Evolutionary conservation across 2,888 invertebrate genomes (phyloP).

Genomic region (Cerceris ruficornis): DNA sequence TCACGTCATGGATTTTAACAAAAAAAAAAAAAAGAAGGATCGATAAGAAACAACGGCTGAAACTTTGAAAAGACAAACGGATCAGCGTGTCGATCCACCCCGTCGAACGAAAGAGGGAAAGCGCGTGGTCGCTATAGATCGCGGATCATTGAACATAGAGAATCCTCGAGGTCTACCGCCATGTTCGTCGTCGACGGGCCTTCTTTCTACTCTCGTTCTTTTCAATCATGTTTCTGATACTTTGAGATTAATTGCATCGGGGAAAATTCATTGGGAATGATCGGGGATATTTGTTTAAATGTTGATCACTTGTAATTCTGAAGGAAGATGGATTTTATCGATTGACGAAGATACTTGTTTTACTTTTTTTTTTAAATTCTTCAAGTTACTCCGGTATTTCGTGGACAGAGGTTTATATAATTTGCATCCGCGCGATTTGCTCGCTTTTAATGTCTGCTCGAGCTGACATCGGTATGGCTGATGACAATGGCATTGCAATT

Average conservation of each 20-base stretch:
- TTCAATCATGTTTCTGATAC: neutral
- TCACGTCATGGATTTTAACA: conserved; percentile 81
- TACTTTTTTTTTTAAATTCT: too few relatives aligned
- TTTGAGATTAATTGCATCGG: too few relatives aligned
- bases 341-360: too few relatives aligned
- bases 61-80: conserved; percentile 29
- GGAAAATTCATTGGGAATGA: too few relatives aligned
- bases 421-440: too few relatives aligned
- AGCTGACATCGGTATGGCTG: conserved; percentile 41
- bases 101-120: neutral
- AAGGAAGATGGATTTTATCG: too few relatives aligned
- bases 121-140: neutral
- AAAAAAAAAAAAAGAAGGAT: conserved; percentile 46
- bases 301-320: too few relatives aligned
- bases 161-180: conserved; percentile 38
- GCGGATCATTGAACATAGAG: conserved; percentile 12
- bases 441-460: too few relatives aligned
- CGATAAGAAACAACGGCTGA: neutral
- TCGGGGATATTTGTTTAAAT: too few relatives aligned
- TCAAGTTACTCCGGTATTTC: too few relatives aligned
- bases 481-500: conserved; percentile 49
- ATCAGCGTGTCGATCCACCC: conserved; percentile 24
- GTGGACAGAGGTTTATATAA: too few relatives aligned
- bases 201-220: conserved; percentile 39
- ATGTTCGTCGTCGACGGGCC: conserved; percentile 66